phyloP scores from a whole-genome alignment of 2,888 invertebrate species.

The Actias luna region DNA sequence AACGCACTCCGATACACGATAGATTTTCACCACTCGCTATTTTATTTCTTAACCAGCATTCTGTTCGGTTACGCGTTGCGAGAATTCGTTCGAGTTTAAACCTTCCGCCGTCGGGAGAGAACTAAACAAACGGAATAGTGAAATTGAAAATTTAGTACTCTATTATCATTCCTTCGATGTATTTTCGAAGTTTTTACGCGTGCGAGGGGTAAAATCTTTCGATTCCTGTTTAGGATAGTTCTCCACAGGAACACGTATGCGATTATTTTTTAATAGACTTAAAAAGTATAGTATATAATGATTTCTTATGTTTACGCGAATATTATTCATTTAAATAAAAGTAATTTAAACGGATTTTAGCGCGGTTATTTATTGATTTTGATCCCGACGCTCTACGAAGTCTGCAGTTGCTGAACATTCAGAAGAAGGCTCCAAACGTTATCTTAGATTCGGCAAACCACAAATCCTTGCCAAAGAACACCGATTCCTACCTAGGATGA shows the following conservation, averaged over 20 bases:
- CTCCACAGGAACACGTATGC: conserved; percentile 11
- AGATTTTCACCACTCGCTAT: conserved; percentile 58
- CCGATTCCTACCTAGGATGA: no score
- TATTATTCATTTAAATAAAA: no score
- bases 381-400: no score
- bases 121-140: background rate
- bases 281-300: no score
- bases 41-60: conserved; percentile 23
- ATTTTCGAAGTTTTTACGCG: conserved; percentile 49
- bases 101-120: background rate
- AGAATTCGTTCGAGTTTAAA: background rate
- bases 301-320: no score
- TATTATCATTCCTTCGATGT: conserved; percentile 49
- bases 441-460: no score
- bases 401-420: no score
- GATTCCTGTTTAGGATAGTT: conserved; percentile 9
- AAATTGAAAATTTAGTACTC: conserved; percentile 17
- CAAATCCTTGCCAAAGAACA: no score
- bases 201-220: conserved; percentile 28
- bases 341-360: no score
- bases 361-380: no score
- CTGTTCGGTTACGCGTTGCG: background rate
- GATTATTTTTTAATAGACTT: no score
- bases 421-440: no score
- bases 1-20: conserved; percentile 69